These are phyloP conservation scores for Pseudochirops corinnae DNA, from an alignment of 2,797 vertebrate species.

Conservation along the genomic window DNA sequence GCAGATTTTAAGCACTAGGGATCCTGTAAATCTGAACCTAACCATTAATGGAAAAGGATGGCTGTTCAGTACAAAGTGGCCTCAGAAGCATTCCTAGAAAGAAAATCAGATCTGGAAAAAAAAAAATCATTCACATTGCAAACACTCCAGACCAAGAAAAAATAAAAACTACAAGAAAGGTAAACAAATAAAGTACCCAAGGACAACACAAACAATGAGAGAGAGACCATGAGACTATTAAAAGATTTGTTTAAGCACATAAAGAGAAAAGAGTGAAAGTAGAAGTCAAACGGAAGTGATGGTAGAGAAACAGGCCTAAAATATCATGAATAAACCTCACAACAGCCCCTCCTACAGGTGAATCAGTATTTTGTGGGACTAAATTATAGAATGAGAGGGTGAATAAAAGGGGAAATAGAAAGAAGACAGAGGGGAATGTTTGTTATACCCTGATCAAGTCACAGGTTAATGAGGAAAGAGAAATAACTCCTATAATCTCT, in stretches of 20 bases:
- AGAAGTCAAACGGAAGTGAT: background rate
- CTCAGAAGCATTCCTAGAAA: background rate
- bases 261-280: background rate
- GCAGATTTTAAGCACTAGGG: slow-evolving; percentile 8
- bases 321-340: background rate
- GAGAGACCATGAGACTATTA: background rate
- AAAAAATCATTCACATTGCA: background rate
- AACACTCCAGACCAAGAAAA: background rate
- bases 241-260: background rate
- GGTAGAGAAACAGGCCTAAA: background rate
- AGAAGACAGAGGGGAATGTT: background rate
- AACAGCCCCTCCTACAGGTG: background rate
- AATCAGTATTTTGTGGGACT: background rate
- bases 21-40: background rate
- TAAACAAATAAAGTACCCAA: background rate
- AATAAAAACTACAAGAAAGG: background rate
- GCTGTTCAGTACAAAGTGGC: background rate
- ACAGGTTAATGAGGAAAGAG: background rate
- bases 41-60: background rate
- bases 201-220: background rate
- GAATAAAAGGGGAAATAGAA: background rate
- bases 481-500: background rate
- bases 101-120: background rate
- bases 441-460: background rate
- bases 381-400: background rate